These are phyloP conservation scores for Synanthedon andrenaeformis DNA, from an alignment of 2,888 invertebrate species.

Conservation along the genomic window DNA sequence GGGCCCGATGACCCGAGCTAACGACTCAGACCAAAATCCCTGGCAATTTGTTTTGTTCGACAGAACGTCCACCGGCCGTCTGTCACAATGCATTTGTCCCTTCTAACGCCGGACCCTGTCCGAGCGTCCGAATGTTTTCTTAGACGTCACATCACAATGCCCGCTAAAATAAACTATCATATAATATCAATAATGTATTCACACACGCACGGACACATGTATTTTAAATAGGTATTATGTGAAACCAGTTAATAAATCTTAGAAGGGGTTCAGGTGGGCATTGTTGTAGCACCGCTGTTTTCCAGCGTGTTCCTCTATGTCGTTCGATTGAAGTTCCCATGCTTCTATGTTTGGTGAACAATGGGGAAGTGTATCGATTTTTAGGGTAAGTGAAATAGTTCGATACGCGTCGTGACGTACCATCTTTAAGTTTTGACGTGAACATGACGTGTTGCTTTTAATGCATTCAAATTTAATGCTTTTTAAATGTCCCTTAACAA, in stretches of 20 bases:
- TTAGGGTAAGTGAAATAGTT: constrained; percentile 41
- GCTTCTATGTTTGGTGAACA: constrained; percentile 31
- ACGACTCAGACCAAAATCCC: constrained; percentile 65
- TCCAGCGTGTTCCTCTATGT: constrained; percentile 17
- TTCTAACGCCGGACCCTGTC: constrained; percentile 17
- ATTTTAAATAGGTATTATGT: constrained; percentile 67
- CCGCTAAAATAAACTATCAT: constrained; percentile 66
- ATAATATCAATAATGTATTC: constrained; percentile 69
- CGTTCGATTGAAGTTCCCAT: constrained; percentile 59
- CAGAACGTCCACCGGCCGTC: constrained; percentile 19
- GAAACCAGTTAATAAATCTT: constrained; percentile 56
- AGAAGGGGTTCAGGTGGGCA: constrained; percentile 29
- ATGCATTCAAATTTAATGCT: constrained; percentile 32
- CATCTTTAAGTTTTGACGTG: constrained; percentile 50
- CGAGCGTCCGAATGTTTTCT: constrained; percentile 30
- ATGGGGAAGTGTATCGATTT: constrained; percentile 45
- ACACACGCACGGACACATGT: constrained; percentile 60
- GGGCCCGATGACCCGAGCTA: constrained; percentile 63
- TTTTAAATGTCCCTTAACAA: constrained; percentile 23
- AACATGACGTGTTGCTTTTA: constrained; percentile 41
- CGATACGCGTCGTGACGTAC: constrained; percentile 43
- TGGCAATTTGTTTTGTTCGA: constrained; percentile 35
- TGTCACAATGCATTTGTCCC: constrained; percentile 30
- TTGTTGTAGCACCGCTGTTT: constrained; percentile 14
- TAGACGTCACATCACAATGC: constrained; percentile 37